A percentile compares a stretch with the other conserved stretches of the same genome.
Conservation (phyloP, 2,113 vertebrate genomes). For the Genyomyrus donnyi region DNA sequence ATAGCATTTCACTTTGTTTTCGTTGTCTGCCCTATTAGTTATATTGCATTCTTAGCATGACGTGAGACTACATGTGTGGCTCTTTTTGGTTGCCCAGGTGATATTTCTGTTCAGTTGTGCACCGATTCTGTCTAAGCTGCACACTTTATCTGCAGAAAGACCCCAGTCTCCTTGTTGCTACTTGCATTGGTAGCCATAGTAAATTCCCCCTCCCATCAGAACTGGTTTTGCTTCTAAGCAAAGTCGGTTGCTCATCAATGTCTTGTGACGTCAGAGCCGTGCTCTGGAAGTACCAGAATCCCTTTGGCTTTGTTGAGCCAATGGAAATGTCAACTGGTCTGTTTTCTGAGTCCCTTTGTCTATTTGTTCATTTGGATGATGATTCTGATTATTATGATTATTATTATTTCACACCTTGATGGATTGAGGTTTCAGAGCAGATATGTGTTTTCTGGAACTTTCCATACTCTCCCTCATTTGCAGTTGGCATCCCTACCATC, state of each 20-base stretch:
- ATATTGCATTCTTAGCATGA: background rate
- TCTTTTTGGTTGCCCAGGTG: background rate
- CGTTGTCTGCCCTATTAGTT: background rate
- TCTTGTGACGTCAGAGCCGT: background rate
- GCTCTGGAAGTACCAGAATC: background rate
- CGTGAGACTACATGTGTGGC: background rate
- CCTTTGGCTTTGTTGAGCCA: background rate
- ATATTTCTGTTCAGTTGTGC: background rate
- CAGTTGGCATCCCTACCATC: conserved; percentile 92
- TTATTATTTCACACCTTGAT: background rate
- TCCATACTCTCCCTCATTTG: background rate
- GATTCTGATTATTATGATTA: background rate
- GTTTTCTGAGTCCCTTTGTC: background rate
- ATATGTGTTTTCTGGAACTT: background rate
- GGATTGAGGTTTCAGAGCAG: background rate
- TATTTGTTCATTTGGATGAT: background rate
- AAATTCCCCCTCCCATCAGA: background rate
- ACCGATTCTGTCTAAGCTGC: background rate
- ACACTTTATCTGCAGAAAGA: background rate
- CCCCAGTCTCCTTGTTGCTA: background rate
- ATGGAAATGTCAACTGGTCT: background rate
- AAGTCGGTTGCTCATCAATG: background rate
- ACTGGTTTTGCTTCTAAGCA: background rate
- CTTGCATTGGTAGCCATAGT: background rate
- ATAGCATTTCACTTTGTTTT: background rate